Base-by-base conservation (phyloP, 2,113 vertebrate species). In the Corydoras sp. region DNA sequence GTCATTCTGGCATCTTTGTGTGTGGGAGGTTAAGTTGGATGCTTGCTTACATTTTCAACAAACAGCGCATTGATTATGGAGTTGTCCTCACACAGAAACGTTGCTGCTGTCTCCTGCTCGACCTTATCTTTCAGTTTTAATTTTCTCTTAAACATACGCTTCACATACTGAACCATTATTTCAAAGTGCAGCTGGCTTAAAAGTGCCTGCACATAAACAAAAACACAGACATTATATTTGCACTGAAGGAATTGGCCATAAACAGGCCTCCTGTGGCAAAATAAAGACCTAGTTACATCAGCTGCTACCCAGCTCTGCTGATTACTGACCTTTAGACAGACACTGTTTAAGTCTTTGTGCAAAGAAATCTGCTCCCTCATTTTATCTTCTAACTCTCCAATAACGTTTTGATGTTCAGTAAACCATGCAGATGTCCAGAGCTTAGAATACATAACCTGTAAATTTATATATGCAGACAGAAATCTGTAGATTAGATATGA, bases 391-490 rank as follows among this genome's bases (percentile, higher is more conserved):
- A 97, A 86, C 7, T 85, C 82, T 0, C 85, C 81, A 69, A 92
- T 71, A 69, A 80, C 82, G 35, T 79, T 83, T 14, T 87, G 81
- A 0, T 65, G 71, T 0, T 84, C 80, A 12, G 69, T 76, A 0
- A 88, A 74, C 92, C 93, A 94, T 63, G 65, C 81, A 2, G 79
- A 74, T 35, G 91, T 93, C 29, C 90, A 91, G 64, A 97, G 84
- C 24, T 64, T 88, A 71, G 76, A 84, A 79, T 90, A 91, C n/a
- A 77, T 73, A 0, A 77, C 73, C 95, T 98, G 79, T 74, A 43
- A 43, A 8, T 43, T 5, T 5, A 43, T 43, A 43, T 43, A 43
- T 43, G 7, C 7, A 43, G 35, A 43, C 35, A 43, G 4, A 43
- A 43, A 43, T 43, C 35, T 43, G 35, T 43, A 43, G 35, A 43